phyloP scores from a whole-genome alignment of 2,888 invertebrate species.

The Ligdia adustata region DNA sequence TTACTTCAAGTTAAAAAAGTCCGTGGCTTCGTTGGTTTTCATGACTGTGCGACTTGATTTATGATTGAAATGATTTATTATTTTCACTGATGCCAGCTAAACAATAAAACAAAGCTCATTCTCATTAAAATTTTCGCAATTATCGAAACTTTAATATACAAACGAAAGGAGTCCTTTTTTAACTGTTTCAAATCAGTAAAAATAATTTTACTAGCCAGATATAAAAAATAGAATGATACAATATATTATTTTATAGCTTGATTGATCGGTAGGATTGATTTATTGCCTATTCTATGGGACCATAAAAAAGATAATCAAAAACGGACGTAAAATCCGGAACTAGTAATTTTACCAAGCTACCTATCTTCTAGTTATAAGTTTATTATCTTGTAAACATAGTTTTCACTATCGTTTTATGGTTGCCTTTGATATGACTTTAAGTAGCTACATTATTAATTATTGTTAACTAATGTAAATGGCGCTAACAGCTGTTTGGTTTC shows the following conservation, averaged over 20 bases:
- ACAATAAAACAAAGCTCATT: not conserved
- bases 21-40: not conserved
- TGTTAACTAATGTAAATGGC: too few relatives aligned
- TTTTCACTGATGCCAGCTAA: not conserved
- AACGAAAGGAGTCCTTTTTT: not conserved
- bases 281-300: slow-evolving; percentile 14
- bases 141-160: too few relatives aligned
- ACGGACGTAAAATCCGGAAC: slow-evolving; percentile 18
- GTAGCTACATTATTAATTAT: too few relatives aligned
- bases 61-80: too few relatives aligned
- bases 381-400: slow-evolving; percentile 11
- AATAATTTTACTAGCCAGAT: not conserved
- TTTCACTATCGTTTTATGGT: too few relatives aligned
- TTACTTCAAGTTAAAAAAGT: not conserved
- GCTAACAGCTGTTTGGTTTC: too few relatives aligned
- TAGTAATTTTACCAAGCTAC: slow-evolving; percentile 13
- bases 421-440: too few relatives aligned
- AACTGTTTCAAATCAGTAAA: not conserved
- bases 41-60: not conserved
- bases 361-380: slow-evolving; percentile 6
- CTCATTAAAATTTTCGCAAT: too few relatives aligned
- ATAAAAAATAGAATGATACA: slow-evolving; percentile 10
- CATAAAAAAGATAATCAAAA: slow-evolving; percentile 29
- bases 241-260: slow-evolving; percentile 21
- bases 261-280: slow-evolving; percentile 19